Base-by-base conservation (phyloP, 2,113 vertebrate species). In the Pollachius pollachius region DNA sequence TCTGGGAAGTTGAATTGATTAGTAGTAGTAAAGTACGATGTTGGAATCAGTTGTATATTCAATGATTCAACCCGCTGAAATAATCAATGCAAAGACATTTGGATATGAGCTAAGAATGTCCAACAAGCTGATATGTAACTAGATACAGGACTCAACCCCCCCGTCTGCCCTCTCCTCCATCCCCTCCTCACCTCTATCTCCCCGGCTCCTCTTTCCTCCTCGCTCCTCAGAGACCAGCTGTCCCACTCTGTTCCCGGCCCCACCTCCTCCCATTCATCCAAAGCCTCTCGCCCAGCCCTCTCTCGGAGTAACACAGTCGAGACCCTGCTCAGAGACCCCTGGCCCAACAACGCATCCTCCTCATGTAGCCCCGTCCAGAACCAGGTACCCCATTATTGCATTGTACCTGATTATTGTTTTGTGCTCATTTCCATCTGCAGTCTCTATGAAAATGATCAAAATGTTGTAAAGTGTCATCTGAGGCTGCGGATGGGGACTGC, bases 281-380 rank as follows among this genome's bases (percentile, higher is more conserved):
- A 86, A 74, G 62, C 69, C 30, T 52, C 54, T 1, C 71, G 58
- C 48, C 61, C 72, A 65, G 92, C 92, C 76, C 87, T 93, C 72
- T 58, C 82, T 16, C 91, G 80, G 82, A 84, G 83, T 85, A 71
- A 87, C 61, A 65, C 64, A 69, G 85, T 76, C 4, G 87, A 86
- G 21, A 34, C 65, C n/a, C 65, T 74, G 27, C 68, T 62, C 41
- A 71, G 63, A 48, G 41, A 12, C 15, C 68, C 84, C 60, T 1
- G 60, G 19, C 19, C 60, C 21, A 18, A 6, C 19, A 18, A 6
- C 23, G 18, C 60, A 62, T 13, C 41, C 41, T 9, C 12, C 41
- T 48, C 41, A 48, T 48, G 41, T 48, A 48, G 41, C 58, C 57
- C n/a, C 5, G 58, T 16, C 58, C 58, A 59, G n/a, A 59, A n/a